These are phyloP conservation scores for Galbula dea DNA, from an alignment of 2,113 vertebrate genomes.

Conservation along the genomic window DNA sequence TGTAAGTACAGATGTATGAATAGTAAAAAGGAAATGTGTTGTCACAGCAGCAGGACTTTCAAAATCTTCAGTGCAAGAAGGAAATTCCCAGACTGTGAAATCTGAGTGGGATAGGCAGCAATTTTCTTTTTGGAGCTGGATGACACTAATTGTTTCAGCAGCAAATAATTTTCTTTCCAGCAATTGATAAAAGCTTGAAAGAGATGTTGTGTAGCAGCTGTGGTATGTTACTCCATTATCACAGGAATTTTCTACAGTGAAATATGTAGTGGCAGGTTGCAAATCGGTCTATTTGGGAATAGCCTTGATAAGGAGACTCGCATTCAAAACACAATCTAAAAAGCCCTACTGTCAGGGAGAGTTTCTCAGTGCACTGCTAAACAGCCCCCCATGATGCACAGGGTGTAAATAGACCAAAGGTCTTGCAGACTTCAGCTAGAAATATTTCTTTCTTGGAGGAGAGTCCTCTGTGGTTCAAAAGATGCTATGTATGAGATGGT, in stretches of 20 bases:
- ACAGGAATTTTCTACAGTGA: neutral
- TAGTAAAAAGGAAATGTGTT: neutral
- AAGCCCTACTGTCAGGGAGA: neutral
- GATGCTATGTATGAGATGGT: neutral
- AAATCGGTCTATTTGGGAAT: neutral
- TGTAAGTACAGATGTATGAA: neutral
- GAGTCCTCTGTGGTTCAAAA: neutral
- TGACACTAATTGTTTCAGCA: neutral
- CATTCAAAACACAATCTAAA: neutral
- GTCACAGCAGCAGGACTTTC: neutral
- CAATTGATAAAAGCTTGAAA: neutral
- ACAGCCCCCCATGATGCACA: fast-evolving
- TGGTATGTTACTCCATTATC: neutral
- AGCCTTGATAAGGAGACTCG: neutral
- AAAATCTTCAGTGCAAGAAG: neutral
- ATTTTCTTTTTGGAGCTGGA: neutral
- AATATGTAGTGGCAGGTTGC: neutral
- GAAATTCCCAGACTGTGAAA: neutral
- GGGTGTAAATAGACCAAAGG: neutral
- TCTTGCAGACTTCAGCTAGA: neutral
- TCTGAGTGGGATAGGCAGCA: neutral
- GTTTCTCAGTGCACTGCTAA: neutral
- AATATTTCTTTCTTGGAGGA: neutral
- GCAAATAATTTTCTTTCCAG: slow-evolving; percentile 7
- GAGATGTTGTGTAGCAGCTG: neutral